Conservation (phyloP, 2,113 vertebrate species). For the Hipposideros armiger region DNA sequence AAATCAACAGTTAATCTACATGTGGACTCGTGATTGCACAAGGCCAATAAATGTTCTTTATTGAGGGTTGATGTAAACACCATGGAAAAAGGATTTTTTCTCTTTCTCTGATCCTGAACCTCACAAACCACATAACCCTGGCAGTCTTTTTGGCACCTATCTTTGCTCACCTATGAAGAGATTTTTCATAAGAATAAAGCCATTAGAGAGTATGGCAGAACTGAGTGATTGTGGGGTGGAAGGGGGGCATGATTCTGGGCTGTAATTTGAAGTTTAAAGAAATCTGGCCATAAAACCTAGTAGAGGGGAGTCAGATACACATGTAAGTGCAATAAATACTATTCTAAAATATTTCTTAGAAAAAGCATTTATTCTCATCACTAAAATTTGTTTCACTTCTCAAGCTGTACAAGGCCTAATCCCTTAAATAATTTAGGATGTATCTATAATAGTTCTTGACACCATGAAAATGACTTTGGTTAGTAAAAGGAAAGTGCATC, state of each 20-base stretch:
- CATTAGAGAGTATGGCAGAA: background rate
- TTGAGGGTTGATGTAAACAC: background rate
- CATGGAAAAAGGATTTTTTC: background rate
- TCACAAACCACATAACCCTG: background rate
- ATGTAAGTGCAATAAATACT: background rate
- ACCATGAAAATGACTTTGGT: background rate
- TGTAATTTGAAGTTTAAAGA: background rate
- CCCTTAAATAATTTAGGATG: background rate
- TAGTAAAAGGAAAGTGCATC: background rate
- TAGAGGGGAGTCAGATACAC: background rate
- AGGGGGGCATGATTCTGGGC: accelerated
- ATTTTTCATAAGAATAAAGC: background rate
- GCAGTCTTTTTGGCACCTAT: background rate
- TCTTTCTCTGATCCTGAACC: background rate
- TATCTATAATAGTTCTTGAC: background rate
- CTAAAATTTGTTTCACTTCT: background rate
- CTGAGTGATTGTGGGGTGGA: background rate
- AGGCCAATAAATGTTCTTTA: background rate
- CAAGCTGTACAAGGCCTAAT: background rate
- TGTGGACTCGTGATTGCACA: background rate
- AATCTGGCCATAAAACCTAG: background rate
- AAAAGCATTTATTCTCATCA: background rate
- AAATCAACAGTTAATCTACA: background rate
- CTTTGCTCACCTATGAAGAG: background rate
- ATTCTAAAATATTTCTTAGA: background rate